Conservation (phyloP, 2,888 invertebrate species). For the Dicyrtoma fusca region DNA sequence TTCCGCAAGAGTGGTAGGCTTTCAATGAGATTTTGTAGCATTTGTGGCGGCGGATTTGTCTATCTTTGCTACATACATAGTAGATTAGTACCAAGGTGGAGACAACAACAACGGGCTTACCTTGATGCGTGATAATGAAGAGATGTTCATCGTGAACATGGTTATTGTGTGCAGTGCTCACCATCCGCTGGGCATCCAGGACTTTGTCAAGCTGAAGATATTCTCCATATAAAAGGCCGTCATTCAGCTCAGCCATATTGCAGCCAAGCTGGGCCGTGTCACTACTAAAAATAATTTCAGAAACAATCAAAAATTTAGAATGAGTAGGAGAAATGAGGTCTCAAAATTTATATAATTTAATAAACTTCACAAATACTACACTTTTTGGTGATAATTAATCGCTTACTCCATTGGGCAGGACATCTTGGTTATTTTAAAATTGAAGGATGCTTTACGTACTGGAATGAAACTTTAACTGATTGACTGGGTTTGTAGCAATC, state of each 20-base stretch:
- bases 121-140: conserved; percentile 97
- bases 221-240: conserved; percentile 86
- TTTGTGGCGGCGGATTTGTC: no score
- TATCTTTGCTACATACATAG: no score
- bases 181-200: conserved; percentile 77
- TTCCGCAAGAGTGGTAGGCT: no score
- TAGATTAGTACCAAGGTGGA: no score
- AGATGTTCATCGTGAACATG: conserved; percentile 95
- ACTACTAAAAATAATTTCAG: conserved; percentile 7
- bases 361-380: not conserved
- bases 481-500: no score
- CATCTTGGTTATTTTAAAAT: conserved; percentile 24
- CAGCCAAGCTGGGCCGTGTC: conserved; percentile 53
- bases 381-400: no score
- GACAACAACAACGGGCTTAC: conserved; percentile 62
- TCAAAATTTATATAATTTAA: no score
- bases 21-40: no score
- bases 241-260: conserved; percentile 54
- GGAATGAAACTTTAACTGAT: not conserved
- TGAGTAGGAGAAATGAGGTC: not conserved
- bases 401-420: conserved; percentile 37
- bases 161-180: conserved; percentile 71
- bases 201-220: conserved; percentile 89
- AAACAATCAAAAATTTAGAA: not conserved
- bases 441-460: not conserved